Evolutionary conservation across 2,113 vertebrate genomes (phyloP).

Genomic region (Phrynosoma platyrhinos): DNA sequence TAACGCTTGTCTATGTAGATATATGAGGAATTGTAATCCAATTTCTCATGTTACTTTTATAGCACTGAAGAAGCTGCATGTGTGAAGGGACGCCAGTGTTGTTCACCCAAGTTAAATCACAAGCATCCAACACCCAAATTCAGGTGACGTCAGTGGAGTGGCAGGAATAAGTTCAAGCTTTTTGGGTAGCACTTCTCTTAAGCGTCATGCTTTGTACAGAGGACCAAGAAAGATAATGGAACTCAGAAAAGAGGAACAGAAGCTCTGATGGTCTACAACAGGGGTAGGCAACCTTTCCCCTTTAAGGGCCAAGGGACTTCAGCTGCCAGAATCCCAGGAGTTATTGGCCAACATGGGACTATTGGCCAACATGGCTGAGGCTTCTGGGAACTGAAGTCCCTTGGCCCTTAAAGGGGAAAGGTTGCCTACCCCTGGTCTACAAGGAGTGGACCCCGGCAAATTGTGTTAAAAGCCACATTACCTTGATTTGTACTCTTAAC

Average conservation of each 20-base stretch:
- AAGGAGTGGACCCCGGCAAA: not conserved
- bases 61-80: not conserved
- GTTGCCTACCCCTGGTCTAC: too few relatives aligned
- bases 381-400: too few relatives aligned
- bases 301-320: too few relatives aligned
- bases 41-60: not conserved
- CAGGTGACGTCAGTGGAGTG: too few relatives aligned
- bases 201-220: too few relatives aligned
- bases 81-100: not conserved
- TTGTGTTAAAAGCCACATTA: not conserved
- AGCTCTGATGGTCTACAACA: not conserved
- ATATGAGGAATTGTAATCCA: not conserved
- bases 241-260: not conserved
- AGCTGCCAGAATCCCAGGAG: too few relatives aligned
- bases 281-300: too few relatives aligned
- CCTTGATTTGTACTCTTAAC: not conserved
- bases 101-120: not conserved
- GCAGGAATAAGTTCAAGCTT: not conserved
- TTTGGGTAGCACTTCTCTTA: not conserved
- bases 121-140: not conserved
- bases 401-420: too few relatives aligned
- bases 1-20: not conserved
- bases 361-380: too few relatives aligned
- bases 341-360: too few relatives aligned
- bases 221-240: not conserved